Conservation (phyloP, 2,888 invertebrate genomes). For the Cataglyphis altisquamis region DNA sequence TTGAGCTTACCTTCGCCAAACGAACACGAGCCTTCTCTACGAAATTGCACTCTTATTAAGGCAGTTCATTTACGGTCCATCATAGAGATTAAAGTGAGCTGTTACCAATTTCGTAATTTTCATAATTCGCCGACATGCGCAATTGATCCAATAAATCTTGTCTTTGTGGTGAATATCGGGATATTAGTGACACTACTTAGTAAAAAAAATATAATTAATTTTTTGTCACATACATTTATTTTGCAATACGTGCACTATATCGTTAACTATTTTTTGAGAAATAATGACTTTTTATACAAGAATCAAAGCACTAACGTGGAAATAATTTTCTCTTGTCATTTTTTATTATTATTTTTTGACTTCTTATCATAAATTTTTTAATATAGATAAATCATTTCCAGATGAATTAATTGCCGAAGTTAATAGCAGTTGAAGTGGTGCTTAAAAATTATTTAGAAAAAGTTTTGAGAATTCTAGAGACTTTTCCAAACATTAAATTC, state of each 20-base stretch:
- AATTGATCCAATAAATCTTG: neutral
- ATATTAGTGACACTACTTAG: neutral
- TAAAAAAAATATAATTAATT: neutral
- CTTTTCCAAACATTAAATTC: neutral
- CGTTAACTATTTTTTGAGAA: too few relatives aligned
- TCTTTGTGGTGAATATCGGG: neutral
- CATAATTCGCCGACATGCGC: neutral
- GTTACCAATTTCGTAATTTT: conserved; percentile 5
- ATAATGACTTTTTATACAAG: conserved; percentile 5
- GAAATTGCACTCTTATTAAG: neutral
- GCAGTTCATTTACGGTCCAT: neutral
- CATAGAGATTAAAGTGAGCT: neutral
- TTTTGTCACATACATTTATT: neutral
- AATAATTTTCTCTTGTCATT: neutral
- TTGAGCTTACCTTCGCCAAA: conserved; percentile 57
- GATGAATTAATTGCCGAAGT: neutral
- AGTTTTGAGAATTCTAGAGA: neutral
- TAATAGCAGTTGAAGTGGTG: neutral
- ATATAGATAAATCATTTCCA: neutral
- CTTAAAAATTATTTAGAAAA: neutral
- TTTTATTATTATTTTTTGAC: neutral
- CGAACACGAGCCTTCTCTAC: conserved; percentile 56
- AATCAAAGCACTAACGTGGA: neutral
- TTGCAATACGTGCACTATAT: neutral
- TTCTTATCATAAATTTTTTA: neutral